Evolutionary conservation across 2,888 invertebrate genomes (phyloP).

Genomic region (Dicyrtoma fusca): DNA sequence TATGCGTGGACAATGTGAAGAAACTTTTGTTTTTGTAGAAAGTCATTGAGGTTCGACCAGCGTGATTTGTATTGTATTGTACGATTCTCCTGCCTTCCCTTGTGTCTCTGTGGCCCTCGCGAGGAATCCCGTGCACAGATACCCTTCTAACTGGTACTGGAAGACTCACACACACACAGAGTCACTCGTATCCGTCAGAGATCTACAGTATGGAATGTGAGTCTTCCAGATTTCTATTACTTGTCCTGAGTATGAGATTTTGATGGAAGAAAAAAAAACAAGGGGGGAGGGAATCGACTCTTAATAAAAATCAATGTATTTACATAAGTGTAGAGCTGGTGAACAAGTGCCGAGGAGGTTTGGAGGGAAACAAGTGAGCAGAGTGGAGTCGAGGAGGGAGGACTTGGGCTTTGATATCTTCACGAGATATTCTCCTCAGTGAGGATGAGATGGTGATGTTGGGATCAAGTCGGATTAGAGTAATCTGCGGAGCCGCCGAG

Average conservation of each 20-base stretch:
- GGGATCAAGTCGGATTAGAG: conserved; percentile 56
- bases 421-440: conserved; percentile 6
- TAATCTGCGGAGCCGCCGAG: conserved; percentile 57
- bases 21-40: no score
- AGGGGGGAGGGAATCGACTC: not conserved
- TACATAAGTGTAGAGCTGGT: not conserved
- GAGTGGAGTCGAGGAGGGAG: not conserved
- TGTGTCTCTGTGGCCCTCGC: no score
- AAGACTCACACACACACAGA: not conserved
- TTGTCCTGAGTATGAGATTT: conserved; percentile 6
- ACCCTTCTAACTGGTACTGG: no score
- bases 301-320: not conserved
- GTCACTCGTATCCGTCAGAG: not conserved
- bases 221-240: conserved; percentile 21
- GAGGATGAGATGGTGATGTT: conserved; percentile 25
- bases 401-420: conserved; percentile 16
- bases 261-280: not conserved
- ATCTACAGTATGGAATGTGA: conserved; percentile 21
- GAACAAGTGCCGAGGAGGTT: not conserved
- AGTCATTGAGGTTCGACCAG: no score
- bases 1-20: no score
- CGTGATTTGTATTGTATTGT: no score
- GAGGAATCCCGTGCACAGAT: no score
- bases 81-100: no score
- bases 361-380: not conserved